A percentile compares a stretch with the other conserved stretches of the same genome.
These are phyloP conservation scores for Yasuhikotakia modesta DNA, from an alignment of 2,797 vertebrate species.

Conservation along the genomic window DNA sequence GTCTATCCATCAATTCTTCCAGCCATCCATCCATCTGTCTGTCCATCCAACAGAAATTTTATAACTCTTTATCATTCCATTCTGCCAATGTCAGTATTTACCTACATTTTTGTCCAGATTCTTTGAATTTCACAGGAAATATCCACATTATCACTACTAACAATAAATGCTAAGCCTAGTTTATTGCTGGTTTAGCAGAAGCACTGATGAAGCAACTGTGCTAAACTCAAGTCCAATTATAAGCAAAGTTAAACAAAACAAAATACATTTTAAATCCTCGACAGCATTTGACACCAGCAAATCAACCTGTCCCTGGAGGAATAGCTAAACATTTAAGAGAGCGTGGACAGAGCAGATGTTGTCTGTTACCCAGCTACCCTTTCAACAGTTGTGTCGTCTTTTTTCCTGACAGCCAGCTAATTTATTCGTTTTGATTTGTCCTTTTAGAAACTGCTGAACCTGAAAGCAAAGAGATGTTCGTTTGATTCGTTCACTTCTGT, in stretches of 20 bases:
- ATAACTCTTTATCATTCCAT: background rate
- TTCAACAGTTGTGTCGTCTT: constrained; percentile 20
- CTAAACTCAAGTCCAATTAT: constrained; percentile 2
- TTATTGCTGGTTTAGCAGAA: constrained; percentile 26
- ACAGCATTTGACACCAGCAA: constrained; percentile 20
- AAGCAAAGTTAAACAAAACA: background rate
- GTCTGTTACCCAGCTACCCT: constrained; percentile 10
- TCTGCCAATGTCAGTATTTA: background rate
- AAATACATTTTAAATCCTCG: constrained; percentile 15
- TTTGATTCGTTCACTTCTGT: constrained; percentile 34
- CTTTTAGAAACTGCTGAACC: constrained; percentile 49
- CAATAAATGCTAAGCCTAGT: background rate
- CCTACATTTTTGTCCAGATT: constrained; percentile 11
- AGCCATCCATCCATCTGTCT: too few species aligned
- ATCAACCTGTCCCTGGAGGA: constrained; percentile 29
- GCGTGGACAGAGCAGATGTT: constrained; percentile 32
- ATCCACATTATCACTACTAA: constrained; percentile 8
- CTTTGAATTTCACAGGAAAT: constrained; percentile 60
- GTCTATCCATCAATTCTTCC: too few species aligned
- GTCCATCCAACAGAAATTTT: too few species aligned
- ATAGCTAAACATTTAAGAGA: constrained; percentile 47
- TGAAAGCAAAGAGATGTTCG: constrained; percentile 21
- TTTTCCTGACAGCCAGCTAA: constrained; percentile 54
- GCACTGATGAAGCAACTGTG: constrained; percentile 15
- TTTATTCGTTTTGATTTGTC: constrained; percentile 64